Evolutionary conservation across 2,888 invertebrate genomes (phyloP).

Genomic region (Metalampra italica): DNA sequence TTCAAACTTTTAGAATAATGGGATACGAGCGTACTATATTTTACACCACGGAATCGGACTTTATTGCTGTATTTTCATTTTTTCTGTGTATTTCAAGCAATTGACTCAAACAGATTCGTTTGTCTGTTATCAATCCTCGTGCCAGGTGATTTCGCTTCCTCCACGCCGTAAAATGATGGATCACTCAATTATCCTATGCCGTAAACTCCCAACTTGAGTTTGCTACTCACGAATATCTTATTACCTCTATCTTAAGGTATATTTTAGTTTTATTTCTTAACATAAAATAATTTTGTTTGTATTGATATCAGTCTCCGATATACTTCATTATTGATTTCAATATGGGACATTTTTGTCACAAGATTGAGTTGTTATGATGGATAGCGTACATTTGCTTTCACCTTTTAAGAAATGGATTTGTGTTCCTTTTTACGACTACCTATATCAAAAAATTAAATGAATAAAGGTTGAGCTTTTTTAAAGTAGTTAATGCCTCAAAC

Average conservation of each 20-base stretch:
- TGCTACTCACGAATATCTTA: slow-evolving; percentile 2
- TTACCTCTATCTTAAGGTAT: slow-evolving; percentile 3
- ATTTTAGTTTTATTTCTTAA: slow-evolving; percentile 13
- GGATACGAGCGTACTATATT: too few species aligned
- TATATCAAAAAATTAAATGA: too few species aligned
- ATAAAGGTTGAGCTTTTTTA: too few species aligned
- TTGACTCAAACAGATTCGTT: slow-evolving; percentile 14
- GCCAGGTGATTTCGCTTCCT: slow-evolving; percentile 18
- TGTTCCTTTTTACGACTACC: too few species aligned
- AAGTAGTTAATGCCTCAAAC: too few species aligned
- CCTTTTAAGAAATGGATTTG: too few species aligned
- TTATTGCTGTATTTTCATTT: too few species aligned
- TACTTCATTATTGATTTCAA: slow-evolving; percentile 26
- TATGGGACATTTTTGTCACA: slow-evolving; percentile 20
- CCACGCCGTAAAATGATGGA: slow-evolving; percentile 26
- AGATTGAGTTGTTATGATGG: slow-evolving; percentile 17
- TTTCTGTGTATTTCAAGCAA: neutral
- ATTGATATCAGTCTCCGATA: slow-evolving; percentile 13
- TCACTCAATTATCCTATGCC: slow-evolving; percentile 30
- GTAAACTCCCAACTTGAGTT: slow-evolving; percentile 13
- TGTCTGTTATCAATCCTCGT: slow-evolving; percentile 28
- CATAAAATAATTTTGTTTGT: neutral
- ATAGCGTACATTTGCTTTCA: neutral
- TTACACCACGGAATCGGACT: too few species aligned
- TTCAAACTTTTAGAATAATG: too few species aligned